Base-by-base conservation (phyloP, 2,797 vertebrate species). In the Diplodus sargus region DNA sequence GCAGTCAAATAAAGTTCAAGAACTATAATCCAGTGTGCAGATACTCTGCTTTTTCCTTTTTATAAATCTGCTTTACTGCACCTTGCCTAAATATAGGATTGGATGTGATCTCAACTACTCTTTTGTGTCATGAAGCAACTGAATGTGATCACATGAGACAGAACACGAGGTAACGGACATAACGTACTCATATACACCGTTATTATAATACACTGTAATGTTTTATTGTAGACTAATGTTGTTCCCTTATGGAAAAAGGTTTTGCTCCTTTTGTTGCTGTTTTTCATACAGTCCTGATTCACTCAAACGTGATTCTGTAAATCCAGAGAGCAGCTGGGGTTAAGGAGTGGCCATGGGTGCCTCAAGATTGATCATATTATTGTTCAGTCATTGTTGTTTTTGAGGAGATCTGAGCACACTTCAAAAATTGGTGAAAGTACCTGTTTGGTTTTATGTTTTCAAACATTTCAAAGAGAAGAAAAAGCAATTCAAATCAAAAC, bases 41-140 rank as follows among this genome's bases (percentile, higher is more conserved):
- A 78, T 60, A 60, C 23, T 58, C 34, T 39, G 11, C 22, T 30
- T 39, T 60, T 48, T 71, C 20, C 30, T 71, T 65, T 57, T 79
- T 63, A 16, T 53, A 52, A 72, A 69, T 72, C 52, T 77, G 39
- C 7, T 58, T 2, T 54, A 54, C 60, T 43, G 61, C 22, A 70
- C 61, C 22, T 62, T 59, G 25, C 15, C 48, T 80, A 65, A 64
- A 70, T 60, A 62, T 62, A 34, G 9, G 28, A 74, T 42, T 30
- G 20, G 20, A 57, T 49, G 30, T 54, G 28, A 15, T 8, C 13
- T 74, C 42, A 66, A 18, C 28, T 43, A 5, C 39, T n/a, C 16
- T 49, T 57, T 16, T 47, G 25, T 22, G 8, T 56, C 48, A 59
- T 60, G 18, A 67, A 64, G 47, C 62, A 64, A 11, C 11, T 18